These are phyloP conservation scores for Empis livida DNA, from an alignment of 2,888 invertebrate genomes.

Conservation along the genomic window DNA sequence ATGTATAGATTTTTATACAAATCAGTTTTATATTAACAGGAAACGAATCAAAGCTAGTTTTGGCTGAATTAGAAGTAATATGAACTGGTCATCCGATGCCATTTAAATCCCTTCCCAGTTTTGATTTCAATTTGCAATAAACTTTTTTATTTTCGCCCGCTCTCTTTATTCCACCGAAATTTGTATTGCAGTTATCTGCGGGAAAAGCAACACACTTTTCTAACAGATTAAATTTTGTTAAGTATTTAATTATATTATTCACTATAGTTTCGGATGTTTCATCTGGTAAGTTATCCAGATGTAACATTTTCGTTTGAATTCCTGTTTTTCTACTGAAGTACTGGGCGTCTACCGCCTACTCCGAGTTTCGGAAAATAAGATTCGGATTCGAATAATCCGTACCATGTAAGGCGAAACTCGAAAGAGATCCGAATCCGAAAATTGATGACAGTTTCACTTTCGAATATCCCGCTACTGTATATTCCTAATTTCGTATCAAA, in stretches of 20 bases:
- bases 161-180: slow-evolving; percentile 2
- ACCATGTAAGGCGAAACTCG: no score
- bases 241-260: slow-evolving; percentile 1
- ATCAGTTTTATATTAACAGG: slow-evolving; percentile 2
- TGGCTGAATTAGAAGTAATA: slow-evolving; percentile 1
- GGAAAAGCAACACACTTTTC: slow-evolving; percentile 5
- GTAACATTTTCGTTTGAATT: slow-evolving; percentile 3
- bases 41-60: slow-evolving; percentile 2
- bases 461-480: no score
- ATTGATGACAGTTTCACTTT: no score
- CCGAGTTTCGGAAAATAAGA: no score
- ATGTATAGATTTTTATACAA: slow-evolving; percentile 2
- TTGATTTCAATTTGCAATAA: slow-evolving; percentile 1
- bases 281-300: background rate
- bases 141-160: slow-evolving; percentile 2
- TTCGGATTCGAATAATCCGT: no score
- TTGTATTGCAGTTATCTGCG: slow-evolving; percentile 5
- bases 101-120: background rate
- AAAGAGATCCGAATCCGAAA: no score
- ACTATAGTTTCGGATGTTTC: slow-evolving; percentile 4
- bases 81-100: slow-evolving; percentile 5
- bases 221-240: slow-evolving; percentile 4
- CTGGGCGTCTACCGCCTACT: no score
- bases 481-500: no score
- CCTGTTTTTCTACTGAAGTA: slow-evolving; percentile 2